Conservation (phyloP, 2,113 vertebrate species). For the Gobius niger region DNA sequence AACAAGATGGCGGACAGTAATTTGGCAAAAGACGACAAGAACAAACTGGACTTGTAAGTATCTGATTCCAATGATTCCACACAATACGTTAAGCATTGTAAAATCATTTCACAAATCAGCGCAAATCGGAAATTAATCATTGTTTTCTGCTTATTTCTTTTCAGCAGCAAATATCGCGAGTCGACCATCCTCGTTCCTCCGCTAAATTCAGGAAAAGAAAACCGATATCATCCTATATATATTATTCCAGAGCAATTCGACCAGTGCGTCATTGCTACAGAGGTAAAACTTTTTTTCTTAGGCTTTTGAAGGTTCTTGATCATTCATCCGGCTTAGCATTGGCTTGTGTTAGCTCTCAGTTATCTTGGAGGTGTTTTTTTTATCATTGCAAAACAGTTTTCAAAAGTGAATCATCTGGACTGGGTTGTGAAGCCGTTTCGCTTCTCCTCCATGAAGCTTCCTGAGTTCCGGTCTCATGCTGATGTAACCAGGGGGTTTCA, state of each 20-base stretch:
- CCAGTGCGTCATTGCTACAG: conserved; percentile 80
- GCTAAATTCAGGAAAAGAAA: conserved; percentile 67
- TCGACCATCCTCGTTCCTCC: conserved; percentile 54
- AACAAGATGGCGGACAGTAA: conserved; percentile 80
- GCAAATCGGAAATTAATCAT: background rate
- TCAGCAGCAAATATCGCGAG: conserved; percentile 71
- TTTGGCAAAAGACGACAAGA: conserved; percentile 66
- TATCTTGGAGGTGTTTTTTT: too few relatives aligned
- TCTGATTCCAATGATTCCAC: background rate
- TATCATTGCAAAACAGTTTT: too few relatives aligned
- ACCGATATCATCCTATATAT: conserved; percentile 76
- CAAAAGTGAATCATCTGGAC: too few relatives aligned
- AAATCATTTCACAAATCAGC: background rate
- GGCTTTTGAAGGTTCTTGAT: too few relatives aligned
- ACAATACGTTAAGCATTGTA: background rate
- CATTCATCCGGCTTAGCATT: background rate
- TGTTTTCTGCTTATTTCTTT: background rate
- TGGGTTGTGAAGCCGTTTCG: too few relatives aligned
- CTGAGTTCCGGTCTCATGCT: too few relatives aligned
- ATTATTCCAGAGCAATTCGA: conserved; percentile 77
- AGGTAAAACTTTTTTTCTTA: conserved; percentile 68
- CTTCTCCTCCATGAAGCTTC: too few relatives aligned
- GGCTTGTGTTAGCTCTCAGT: too few relatives aligned
- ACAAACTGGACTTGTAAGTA: conserved; percentile 76
- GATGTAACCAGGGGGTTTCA: too few relatives aligned